phyloP scores from a whole-genome alignment of 2,113 vertebrate genomes.

The Caranx ignobilis region DNA sequence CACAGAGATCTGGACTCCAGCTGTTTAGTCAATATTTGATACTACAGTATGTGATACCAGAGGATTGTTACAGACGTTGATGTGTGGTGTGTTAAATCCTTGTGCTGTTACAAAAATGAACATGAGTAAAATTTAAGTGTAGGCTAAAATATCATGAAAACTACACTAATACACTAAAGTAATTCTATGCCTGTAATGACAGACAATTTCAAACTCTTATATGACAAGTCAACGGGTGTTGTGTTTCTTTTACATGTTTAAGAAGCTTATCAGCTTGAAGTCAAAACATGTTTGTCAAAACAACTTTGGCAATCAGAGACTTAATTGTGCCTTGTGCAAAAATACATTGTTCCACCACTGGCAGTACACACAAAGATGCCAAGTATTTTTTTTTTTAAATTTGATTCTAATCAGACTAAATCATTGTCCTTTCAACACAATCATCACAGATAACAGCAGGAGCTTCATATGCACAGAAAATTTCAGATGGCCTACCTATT shows the following conservation, averaged over 20 bases:
- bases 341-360: not conserved
- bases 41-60: slow-evolving; percentile 5
- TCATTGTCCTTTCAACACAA: not conserved
- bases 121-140: not conserved
- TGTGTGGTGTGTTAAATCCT: not conserved
- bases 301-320: not conserved
- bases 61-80: too few species aligned
- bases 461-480: not conserved
- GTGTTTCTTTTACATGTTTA: not conserved
- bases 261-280: not conserved
- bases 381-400: not conserved
- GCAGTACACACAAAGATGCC: not conserved
- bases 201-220: too few species aligned
- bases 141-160: too few species aligned
- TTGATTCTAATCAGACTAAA: not conserved
- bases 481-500: not conserved
- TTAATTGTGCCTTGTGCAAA: not conserved
- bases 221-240: too few species aligned
- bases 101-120: not conserved
- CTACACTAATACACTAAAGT: too few species aligned
- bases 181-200: too few species aligned
- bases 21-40: slow-evolving; percentile 49
- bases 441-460: not conserved
- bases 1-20: slow-evolving; percentile 37
- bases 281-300: not conserved